Percentiles rank a stretch among this genome's conserved stretches.
Evolutionary conservation across 2,888 invertebrate genomes (phyloP).

Genomic region (Campopleginae sp.): DNA sequence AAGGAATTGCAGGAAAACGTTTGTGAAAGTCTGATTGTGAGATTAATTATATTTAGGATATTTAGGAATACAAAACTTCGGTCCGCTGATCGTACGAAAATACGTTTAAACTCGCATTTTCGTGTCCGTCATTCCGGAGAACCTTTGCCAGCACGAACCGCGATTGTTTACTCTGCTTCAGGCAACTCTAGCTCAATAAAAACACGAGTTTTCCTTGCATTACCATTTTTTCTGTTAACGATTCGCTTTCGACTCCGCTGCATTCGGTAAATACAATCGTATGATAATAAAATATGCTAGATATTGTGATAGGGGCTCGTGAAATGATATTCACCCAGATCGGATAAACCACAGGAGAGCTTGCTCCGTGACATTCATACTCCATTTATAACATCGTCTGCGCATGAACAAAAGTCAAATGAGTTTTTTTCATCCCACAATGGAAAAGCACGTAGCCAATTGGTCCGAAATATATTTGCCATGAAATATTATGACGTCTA

Average conservation of each 20-base stretch:
- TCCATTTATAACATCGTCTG: not conserved
- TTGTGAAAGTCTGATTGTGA: not conserved
- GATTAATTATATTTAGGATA: not conserved
- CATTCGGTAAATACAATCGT: not conserved
- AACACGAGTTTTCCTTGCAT: conserved; percentile 8
- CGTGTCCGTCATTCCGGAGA: not conserved
- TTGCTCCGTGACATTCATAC: not conserved
- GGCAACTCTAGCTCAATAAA: not conserved
- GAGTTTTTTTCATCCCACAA: not conserved
- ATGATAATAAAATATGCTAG: not conserved
- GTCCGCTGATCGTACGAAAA: too few relatives aligned
- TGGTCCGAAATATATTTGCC: not conserved
- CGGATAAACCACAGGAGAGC: not conserved
- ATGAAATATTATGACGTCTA: not conserved
- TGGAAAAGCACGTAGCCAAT: not conserved
- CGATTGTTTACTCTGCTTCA: not conserved
- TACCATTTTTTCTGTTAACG: conserved; percentile 28
- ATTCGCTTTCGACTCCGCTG: not conserved
- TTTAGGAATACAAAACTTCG: not conserved
- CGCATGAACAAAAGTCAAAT: not conserved
- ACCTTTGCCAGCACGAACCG: not conserved
- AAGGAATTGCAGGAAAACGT: too few relatives aligned
- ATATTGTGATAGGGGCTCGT: not conserved
- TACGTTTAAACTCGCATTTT: not conserved
- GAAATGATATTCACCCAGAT: not conserved